phyloP scores from a whole-genome alignment of 1,140 invertebrate genomes.

The Pachyrhynchus sulphureomaculatus region DNA sequence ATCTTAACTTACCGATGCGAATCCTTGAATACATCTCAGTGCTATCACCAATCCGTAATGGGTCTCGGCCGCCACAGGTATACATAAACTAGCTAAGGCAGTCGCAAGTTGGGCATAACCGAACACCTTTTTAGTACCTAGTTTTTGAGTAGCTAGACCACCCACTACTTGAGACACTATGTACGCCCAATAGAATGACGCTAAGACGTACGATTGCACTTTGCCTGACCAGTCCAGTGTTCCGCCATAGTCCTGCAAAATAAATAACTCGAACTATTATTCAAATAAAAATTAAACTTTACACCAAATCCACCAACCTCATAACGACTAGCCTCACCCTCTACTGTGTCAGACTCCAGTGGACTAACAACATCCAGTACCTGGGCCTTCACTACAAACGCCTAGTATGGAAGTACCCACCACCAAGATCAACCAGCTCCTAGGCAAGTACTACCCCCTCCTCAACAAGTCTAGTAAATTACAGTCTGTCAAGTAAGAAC shows the following conservation, averaged over 20 bases:
- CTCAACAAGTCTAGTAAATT: too few relatives aligned
- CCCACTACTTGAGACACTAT: constrained; percentile 70
- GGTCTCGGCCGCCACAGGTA: constrained; percentile 62
- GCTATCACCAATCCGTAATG: constrained; percentile 64
- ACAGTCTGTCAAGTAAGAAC: too few relatives aligned
- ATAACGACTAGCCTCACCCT: too few relatives aligned
- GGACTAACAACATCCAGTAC: too few relatives aligned
- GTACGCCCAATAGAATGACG: constrained; percentile 74
- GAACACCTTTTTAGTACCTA: constrained; percentile 78
- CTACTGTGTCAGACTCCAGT: too few relatives aligned
- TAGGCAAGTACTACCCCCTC: too few relatives aligned
- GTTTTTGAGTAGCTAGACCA: constrained; percentile 72
- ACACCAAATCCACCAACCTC: too few relatives aligned
- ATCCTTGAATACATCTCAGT: constrained; percentile 66
- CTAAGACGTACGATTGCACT: constrained; percentile 63
- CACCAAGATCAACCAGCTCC: too few relatives aligned
- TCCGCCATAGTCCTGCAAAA: constrained; percentile 50
- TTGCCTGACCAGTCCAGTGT: constrained; percentile 63
- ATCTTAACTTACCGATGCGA: constrained; percentile 61
- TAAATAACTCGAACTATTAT: too few relatives aligned
- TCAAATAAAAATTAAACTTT: too few relatives aligned
- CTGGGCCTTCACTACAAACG: too few relatives aligned
- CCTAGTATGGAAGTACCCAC: too few relatives aligned
- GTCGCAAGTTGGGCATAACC: constrained; percentile 70
- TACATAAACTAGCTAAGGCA: constrained; percentile 67